Base-by-base conservation (phyloP, 1,140 invertebrate species). In the Palaemon carinicauda region DNA sequence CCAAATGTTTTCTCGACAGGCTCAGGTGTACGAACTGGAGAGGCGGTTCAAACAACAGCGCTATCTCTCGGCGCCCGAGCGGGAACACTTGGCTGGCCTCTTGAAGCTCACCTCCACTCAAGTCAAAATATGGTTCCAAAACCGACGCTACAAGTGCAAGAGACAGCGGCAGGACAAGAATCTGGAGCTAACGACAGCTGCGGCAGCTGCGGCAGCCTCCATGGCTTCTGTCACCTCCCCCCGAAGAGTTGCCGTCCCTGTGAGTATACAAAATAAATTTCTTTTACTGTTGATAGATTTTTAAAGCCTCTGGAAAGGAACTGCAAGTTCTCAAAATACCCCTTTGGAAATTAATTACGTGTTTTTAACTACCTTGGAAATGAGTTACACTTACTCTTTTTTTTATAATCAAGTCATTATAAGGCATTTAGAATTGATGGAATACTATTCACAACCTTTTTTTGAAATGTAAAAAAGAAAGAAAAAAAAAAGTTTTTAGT, bases 101-200 rank as follows among this genome's bases (percentile, higher is more conserved):
- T 98, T 99, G 41, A 94, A 96, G n/a, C 92, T 99, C 51, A 98
- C 85, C 51, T 85, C 81, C 80, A 89, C 88, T 1, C 88, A 91
- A 89, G 93, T 94, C 65, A 95, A 95, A 91, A 97, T 97, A 52
- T 97, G 96, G 97, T 99, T 99, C 91, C 98, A 99, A 92, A 99
- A 99, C 92, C 93, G 97, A 31, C 94, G 97, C 1, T 99, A 99
- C 93, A 99, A 99, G 91, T 99, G 98, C 78, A 99, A 99, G 90
- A 52, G 89, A 27, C 89, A 88, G 54, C 65, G 88, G 9, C 88
- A 89, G 54, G 90, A 90, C 69, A 86, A 90, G 74, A 89, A 86
- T 75, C 90, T 91, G 0, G 90, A 90, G 78, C 90, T 87, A 54
- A 88, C 60, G 65, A 87, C 83, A 7, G 88, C 88, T 7, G 87